Conservation (phyloP, 2,113 vertebrate genomes). For the Rhinoderma darwinii region DNA sequence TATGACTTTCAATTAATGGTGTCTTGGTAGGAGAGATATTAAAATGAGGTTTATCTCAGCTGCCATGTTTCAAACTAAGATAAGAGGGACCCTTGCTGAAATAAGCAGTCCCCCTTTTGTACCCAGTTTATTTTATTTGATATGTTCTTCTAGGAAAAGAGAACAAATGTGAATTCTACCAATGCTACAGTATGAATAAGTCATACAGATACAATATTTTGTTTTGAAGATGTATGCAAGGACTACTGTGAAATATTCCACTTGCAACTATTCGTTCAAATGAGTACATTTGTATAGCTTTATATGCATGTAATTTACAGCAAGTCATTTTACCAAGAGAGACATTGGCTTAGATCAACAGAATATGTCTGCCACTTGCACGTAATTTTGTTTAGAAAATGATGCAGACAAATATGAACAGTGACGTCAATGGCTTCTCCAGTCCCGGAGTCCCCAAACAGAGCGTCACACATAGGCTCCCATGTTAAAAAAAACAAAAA, state of each 20-base stretch:
- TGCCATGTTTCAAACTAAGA: not conserved
- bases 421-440: no score
- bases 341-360: no score
- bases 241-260: not conserved
- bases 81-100: not conserved
- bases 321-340: not conserved
- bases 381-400: no score
- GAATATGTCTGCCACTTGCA: no score
- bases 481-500: no score
- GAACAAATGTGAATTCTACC: not conserved
- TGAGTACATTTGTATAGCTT: not conserved
- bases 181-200: not conserved
- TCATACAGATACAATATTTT: not conserved
- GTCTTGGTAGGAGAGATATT: not conserved
- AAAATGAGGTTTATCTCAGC: not conserved
- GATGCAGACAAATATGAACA: no score
- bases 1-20: not conserved
- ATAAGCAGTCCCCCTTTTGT: not conserved
- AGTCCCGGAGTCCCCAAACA: no score
- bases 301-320: not conserved
- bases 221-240: no score
- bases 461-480: no score
- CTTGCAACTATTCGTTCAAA: not conserved
- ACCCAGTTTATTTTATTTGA: not conserved
- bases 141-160: no score